Evolutionary conservation across 1,140 invertebrate species (phyloP).

Genomic region (Brevipalpus yothersi): DNA sequence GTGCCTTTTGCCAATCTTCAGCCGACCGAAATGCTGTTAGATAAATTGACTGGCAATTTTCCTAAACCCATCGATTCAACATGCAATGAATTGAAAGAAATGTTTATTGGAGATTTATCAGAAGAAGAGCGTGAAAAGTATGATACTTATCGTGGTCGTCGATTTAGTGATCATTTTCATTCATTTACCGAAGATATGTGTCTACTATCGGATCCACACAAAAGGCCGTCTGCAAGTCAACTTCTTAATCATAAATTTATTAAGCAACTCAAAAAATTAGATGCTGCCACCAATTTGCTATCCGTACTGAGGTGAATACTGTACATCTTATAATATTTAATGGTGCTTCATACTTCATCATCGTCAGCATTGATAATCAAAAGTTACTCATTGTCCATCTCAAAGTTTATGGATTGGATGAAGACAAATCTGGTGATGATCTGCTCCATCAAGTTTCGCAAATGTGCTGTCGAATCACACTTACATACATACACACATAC

Average conservation of each 20-base stretch:
- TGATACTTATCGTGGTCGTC: constrained; percentile 19
- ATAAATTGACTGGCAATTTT: constrained; percentile 53
- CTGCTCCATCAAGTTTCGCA: too few species aligned
- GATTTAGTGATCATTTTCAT: constrained; percentile 46
- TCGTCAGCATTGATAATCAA: too few species aligned
- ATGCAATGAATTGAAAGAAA: constrained; percentile 25
- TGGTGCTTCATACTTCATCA: too few species aligned
- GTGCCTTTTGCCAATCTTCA: constrained; percentile 57
- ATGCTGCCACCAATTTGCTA: background rate
- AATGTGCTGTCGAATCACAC: too few species aligned
- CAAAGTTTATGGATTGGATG: too few species aligned
- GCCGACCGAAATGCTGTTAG: constrained; percentile 60
- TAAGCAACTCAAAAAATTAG: constrained; percentile 23
- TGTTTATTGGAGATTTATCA: constrained; percentile 3
- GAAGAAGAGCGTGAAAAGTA: constrained; percentile 11
- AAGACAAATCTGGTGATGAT: too few species aligned
- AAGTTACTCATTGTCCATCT: too few species aligned
- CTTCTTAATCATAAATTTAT: constrained; percentile 47
- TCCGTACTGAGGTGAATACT: background rate
- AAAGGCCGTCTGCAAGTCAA: constrained; percentile 22
- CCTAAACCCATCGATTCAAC: constrained; percentile 49
- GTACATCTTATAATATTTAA: too few species aligned
- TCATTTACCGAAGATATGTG: constrained; percentile 38
- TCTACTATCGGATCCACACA: constrained; percentile 33
- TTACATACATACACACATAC: too few species aligned